Evolutionary conservation across 1,140 invertebrate species (phyloP).

Genomic region (Melitaea cinxia): DNA sequence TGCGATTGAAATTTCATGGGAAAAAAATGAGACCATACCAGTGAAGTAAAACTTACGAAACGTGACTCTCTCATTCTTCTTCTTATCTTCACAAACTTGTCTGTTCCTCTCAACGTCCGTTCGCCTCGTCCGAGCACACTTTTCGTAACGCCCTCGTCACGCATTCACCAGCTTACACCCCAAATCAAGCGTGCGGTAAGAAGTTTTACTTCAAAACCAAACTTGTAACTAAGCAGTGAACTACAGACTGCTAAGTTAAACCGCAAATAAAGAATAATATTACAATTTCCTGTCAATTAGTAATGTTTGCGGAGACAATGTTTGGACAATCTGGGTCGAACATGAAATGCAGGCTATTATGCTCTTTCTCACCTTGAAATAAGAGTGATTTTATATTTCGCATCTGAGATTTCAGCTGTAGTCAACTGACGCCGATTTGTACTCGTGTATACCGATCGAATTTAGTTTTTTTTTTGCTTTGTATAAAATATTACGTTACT

Average conservation of each 20-base stretch:
- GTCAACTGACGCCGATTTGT: constrained; percentile 38
- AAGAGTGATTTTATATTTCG: neutral
- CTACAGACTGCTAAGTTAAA: constrained; percentile 9
- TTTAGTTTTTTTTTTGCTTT: constrained; percentile 20
- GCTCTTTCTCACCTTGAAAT: neutral
- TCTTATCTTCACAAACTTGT: too few relatives aligned
- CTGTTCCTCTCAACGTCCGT: too few relatives aligned
- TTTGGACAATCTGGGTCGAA: constrained; percentile 25
- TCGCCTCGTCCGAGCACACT: too few relatives aligned
- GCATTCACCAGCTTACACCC: too few relatives aligned
- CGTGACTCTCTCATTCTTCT: too few relatives aligned
- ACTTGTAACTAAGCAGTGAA: neutral
- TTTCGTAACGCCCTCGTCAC: too few relatives aligned
- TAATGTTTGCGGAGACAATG: constrained; percentile 41
- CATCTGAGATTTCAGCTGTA: neutral
- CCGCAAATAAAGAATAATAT: constrained; percentile 47
- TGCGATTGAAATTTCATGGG: too few relatives aligned
- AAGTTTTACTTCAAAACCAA: neutral
- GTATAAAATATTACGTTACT: neutral
- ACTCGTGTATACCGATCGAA: constrained; percentile 35
- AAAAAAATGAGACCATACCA: too few relatives aligned
- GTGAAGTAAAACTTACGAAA: too few relatives aligned
- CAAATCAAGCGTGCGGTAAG: too few relatives aligned
- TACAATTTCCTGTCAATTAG: constrained; percentile 65
- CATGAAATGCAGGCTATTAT: neutral